These are phyloP conservation scores for Batillaria attramentaria DNA, from an alignment of 1,140 invertebrate genomes.

Conservation along the genomic window DNA sequence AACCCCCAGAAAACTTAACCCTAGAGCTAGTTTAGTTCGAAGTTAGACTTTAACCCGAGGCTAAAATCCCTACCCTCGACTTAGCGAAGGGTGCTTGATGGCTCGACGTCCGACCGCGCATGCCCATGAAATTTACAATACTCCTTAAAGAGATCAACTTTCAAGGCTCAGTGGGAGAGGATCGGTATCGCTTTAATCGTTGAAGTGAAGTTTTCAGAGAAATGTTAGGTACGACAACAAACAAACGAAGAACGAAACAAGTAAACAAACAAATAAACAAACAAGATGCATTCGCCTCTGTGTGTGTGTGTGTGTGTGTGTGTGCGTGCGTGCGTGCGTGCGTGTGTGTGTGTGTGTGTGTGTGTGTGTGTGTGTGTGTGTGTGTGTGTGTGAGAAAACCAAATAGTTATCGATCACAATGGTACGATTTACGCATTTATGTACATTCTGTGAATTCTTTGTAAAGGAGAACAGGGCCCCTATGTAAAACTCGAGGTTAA, in stretches of 20 bases:
- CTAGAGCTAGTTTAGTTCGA: neutral
- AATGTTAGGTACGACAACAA: neutral
- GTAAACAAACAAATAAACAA: neutral
- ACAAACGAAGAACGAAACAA: neutral
- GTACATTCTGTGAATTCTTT: neutral
- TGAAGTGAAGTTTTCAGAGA: neutral
- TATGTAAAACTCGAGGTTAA: neutral
- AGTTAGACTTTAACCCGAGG: neutral
- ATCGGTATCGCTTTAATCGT: neutral
- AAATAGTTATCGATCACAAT: neutral
- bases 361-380: neutral
- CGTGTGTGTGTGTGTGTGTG: neutral
- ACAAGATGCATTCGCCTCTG: neutral
- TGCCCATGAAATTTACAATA: no score
- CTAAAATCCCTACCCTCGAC: neutral
- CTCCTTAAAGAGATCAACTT: no score
- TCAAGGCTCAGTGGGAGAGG: neutral
- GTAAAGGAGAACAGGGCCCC: no score
- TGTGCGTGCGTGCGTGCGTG: neutral
- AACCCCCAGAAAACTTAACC: no score
- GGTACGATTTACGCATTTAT: neutral
- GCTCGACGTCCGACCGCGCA: no score
- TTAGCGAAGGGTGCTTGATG: neutral
- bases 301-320: neutral
- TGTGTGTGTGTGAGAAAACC: neutral